Base-by-base conservation (phyloP, 1,140 invertebrate genomes). In the Zaprionus capensis region DNA sequence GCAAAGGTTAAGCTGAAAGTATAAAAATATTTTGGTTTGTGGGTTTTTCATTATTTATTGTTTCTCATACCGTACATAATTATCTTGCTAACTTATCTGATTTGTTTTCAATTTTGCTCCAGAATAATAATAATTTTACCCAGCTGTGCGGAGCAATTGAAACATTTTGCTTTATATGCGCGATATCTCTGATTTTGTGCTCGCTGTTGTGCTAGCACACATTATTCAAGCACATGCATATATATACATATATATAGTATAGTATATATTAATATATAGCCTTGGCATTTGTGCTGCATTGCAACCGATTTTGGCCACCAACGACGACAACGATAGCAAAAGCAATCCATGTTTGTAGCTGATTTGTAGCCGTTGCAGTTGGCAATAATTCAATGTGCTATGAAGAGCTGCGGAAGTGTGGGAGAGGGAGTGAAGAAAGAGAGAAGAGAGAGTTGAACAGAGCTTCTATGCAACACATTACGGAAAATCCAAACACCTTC, bases 291-390 rank as follows among this genome's bases (percentile, higher is more conserved):
- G 62, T 51, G 62, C 49, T 64, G 67, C 75, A 75, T 63, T 82
- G 80, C 62, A 71, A 80, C 55, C 76, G 36, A 41, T 66, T 66
- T 58, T 66, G 44, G 51, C 22, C 38, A 71, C 24, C 61, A 51
- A 62, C 69, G 15, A 55, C 61, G 51, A 71, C 41, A 1, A 24
- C 46, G 46, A 38, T 14, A 68, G 51, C 41, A 59, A 56, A 61
- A 44, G 64, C 61, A 77, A 82, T 46, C 41, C 41, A 46, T 46
- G 57, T 80, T 82, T 87, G 82, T 76, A 57, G 71, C 77, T 87
- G 84, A 87, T 87, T 87, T 87, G 84, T 90, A 69, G 84, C 84
- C 84, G 84, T 17, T 87, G 85, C 84, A 79, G 74, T 78, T 81
- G 71, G 84, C 84, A 87, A 87, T 87, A 87, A 84, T 90, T 87